phyloP scores from a whole-genome alignment of 2,113 vertebrate genomes.

The Tyto alba region DNA sequence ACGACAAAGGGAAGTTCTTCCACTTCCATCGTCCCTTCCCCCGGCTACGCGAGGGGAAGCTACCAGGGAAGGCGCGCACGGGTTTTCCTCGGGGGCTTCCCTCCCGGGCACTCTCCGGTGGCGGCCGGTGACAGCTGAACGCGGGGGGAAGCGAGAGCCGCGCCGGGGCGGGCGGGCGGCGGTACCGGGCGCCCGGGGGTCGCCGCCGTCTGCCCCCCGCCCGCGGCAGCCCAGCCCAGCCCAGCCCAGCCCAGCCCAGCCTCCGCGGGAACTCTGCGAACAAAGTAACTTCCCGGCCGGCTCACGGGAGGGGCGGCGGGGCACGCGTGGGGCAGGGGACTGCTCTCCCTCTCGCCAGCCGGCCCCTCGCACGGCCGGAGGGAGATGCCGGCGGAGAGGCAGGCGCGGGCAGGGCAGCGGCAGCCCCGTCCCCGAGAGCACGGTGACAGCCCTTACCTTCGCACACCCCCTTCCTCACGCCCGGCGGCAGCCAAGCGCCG shows the following conservation, averaged over 20 bases:
- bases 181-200: background rate
- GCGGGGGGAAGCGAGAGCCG: background rate
- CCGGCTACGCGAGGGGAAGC: background rate
- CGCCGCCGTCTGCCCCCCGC: background rate
- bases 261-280: conserved; percentile 33
- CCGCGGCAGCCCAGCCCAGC: background rate
- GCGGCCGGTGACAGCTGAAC: background rate
- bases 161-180: background rate
- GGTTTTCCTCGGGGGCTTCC: background rate
- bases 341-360: background rate
- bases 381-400: background rate
- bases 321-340: background rate
- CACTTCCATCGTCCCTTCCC: background rate
- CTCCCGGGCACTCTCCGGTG: background rate
- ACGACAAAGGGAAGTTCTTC: conserved; percentile 22
- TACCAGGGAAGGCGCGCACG: background rate
- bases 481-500: background rate
- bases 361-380: background rate
- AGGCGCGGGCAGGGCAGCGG: background rate
- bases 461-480: background rate
- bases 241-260: too few relatives aligned
- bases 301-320: background rate
- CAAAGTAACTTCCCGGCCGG: conserved; percentile 49
- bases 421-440: background rate
- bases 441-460: conserved; percentile 29